Base-by-base conservation (phyloP, 2,888 invertebrate species). In the Diloba caeruleocephala region DNA sequence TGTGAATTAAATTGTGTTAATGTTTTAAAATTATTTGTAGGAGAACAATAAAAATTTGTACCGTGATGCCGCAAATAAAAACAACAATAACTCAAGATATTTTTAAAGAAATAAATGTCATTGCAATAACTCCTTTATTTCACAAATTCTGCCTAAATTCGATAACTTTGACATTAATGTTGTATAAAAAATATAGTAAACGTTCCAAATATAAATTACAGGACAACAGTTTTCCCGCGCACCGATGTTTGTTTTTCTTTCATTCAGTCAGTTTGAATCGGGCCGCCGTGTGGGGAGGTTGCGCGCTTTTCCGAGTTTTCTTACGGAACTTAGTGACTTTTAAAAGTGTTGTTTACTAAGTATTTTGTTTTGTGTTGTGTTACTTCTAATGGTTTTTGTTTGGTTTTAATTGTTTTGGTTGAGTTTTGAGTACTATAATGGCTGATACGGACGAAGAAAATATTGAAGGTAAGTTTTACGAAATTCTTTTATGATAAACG, bases 391-490 rank as follows among this genome's bases (percentile, higher is more conserved):
- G 65, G 51, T 76, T 74, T 62, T 66, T 34, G 67, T 76, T 74
- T 46, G 55, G 58, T 67, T 69, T 64, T 59, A 39, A 65, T 73
- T 70, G 58, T 75, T 75, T 66, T 66, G 52, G 50, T 76, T 74
- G 25, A 62, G 65, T 69, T 72, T 63, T 66, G 60, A 60, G 61
- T 51, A 72, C 68, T 58, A 71, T 64, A 49, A 85, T 87, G 84
- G 63, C 76, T 13, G 86, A 86, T 51, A 76, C 75, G 39, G 87
- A 88, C n/a, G 87, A 86, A 43, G 88, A 87, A 60, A 87, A 80
- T 55, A 74, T 87, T 29, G 88, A 88, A 77, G 88, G 88, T 87
- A 66, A 43, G 73, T 29, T 33, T 23, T 1, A 29, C 2, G 25
- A 34, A 26, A 33, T 28, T 23, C 4, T 37, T 19, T 48, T 42